Evolutionary conservation across 2,888 invertebrate species (phyloP).

Genomic region (Coenonympha glycerion): DNA sequence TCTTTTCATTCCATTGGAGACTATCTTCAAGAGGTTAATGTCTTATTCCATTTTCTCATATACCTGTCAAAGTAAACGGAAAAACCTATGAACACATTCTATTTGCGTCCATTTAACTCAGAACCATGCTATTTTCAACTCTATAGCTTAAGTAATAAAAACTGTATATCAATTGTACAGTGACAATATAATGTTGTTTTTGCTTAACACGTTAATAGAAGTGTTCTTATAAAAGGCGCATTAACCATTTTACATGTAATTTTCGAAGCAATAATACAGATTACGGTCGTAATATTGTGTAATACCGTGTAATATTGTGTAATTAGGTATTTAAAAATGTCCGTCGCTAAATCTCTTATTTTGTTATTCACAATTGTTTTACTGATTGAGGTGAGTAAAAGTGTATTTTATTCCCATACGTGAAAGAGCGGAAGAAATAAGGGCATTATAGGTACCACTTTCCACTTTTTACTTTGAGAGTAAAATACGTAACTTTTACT

Average conservation of each 20-base stretch:
- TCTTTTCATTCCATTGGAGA: no score
- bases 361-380: slow-evolving; percentile 11
- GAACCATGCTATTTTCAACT: neutral
- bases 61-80: slow-evolving; percentile 10
- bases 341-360: neutral
- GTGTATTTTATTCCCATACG: no score
- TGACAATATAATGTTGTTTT: neutral
- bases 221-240: slow-evolving; percentile 3
- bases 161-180: neutral
- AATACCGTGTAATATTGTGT: neutral
- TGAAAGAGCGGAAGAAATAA: no score
- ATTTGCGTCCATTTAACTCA: neutral
- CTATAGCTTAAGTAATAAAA: neutral
- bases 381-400: slow-evolving; percentile 13
- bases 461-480: no score
- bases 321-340: slow-evolving; percentile 17
- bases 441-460: no score
- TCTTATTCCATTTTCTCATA: slow-evolving; percentile 1
- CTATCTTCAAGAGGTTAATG: slow-evolving; percentile 6
- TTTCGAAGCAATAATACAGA: neutral
- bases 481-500: no score
- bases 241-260: neutral
- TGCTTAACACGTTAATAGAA: neutral
- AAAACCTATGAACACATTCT: neutral
- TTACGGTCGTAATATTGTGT: neutral